Conservation (phyloP, 2,888 invertebrate genomes). For the Apodemia zela region DNA sequence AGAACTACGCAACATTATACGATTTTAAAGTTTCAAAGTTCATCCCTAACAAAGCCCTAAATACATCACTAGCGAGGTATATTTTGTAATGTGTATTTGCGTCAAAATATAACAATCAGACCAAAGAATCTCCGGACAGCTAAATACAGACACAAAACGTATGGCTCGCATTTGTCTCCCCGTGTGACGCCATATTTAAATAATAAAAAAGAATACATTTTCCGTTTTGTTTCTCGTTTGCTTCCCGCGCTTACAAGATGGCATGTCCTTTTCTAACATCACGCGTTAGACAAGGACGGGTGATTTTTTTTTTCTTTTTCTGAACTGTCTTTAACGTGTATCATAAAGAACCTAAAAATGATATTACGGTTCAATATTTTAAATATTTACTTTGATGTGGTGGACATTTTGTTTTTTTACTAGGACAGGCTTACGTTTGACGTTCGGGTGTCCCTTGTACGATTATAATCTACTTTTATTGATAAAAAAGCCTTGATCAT, state of each 20-base stretch:
- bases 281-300: not conserved
- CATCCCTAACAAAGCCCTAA: not conserved
- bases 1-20: not conserved
- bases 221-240: slow-evolving; percentile 13
- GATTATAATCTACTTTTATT: slow-evolving; percentile 16
- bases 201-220: slow-evolving; percentile 13
- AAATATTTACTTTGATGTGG: slow-evolving; percentile 14
- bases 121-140: slow-evolving; percentile 9
- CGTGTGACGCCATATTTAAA: slow-evolving; percentile 14
- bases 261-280: not conserved
- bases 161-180: slow-evolving; percentile 7
- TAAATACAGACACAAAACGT: slow-evolving; percentile 14
- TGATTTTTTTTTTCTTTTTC: slow-evolving; percentile 9
- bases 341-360: slow-evolving; percentile 13
- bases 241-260: slow-evolving; percentile 6
- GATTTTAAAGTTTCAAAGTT: not conserved
- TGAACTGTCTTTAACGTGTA: slow-evolving; percentile 9
- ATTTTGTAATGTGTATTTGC: slow-evolving; percentile 8
- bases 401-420: slow-evolving; percentile 3
- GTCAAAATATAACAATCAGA: slow-evolving; percentile 15
- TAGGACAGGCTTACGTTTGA: slow-evolving; percentile 2
- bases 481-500: slow-evolving; percentile 8
- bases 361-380: slow-evolving; percentile 16
- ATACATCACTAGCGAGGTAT: slow-evolving; percentile 2
- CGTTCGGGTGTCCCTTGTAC: slow-evolving; percentile 15